Base-by-base conservation (phyloP, 2,797 vertebrate genomes). In the Cephalopachus bancanus region DNA sequence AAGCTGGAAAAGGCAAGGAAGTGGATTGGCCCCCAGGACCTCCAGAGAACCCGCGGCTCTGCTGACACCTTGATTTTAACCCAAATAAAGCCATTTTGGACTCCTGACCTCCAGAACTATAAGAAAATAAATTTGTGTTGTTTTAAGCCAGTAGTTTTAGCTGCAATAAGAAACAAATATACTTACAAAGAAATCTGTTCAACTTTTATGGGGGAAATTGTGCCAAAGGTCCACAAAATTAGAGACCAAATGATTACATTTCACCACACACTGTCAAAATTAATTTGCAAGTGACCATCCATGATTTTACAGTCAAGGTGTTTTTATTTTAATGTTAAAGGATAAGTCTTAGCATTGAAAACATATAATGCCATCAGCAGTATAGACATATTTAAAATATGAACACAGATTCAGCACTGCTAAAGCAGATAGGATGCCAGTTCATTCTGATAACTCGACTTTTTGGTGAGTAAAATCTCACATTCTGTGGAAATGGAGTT, bases 381-480 rank as follows among this genome's bases (percentile, higher is more conserved):
- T 57, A 75, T 1, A 88, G 30, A 74, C 8, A 8, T 37, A 71
- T 71, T 90, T 95, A 81, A 94, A 94, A 94, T 51, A 72, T 30
- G 62, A 71, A 85, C 5, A 16, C 75, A 79, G 44, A 91, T 74
- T 93, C 79, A 72, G 44, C n/a, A 15, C 20, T 79, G 53, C 74
- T 72, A 28, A 92, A 83, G 57, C 30, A 92, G 55, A 33, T 4
- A 62, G 28, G 26, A 65, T 81, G 49, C 79, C 81, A 83, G 83
- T 85, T 94, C 69, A 74, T 93, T 78, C 89, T 65, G 83, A 96
- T 81, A 90, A 88, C 74, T 71, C 88, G 75, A 95, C 59, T 85
- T 94, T 71, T n/a, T 83, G 80, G 62, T 95, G 94, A 95, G 75
- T 93, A 81, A 91, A 95, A 91, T 57, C 83, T 92, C 55, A 94